A percentile compares a stretch with the other conserved stretches of the same genome.
Conservation (phyloP, 2,888 invertebrate species). For the Amblyjoppa proteus region DNA sequence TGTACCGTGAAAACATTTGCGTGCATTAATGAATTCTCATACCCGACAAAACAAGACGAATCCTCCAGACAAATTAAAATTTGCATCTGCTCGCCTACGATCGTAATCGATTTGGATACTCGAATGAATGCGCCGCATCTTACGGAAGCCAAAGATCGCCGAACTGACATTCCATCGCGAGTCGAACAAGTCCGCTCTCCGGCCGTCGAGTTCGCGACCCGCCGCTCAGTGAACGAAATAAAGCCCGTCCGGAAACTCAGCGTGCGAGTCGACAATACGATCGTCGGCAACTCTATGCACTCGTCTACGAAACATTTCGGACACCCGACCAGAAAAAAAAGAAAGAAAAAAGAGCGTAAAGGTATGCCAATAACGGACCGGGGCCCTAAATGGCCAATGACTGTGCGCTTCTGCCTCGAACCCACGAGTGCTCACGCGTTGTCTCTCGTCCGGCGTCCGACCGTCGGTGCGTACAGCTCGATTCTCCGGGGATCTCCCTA, state of each 20-base stretch:
- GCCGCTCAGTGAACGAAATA: background rate
- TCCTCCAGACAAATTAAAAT: background rate
- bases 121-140: constrained; percentile 35
- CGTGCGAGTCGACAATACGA: constrained; percentile 9
- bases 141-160: constrained; percentile 32
- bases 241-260: constrained; percentile 21
- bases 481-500: constrained; percentile 20
- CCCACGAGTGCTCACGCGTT: constrained; percentile 27
- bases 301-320: background rate
- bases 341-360: background rate
- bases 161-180: constrained; percentile 49
- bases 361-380: constrained; percentile 5
- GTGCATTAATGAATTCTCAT: background rate
- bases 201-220: constrained; percentile 9
- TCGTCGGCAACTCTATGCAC: background rate
- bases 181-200: background rate
- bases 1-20: too few species aligned
- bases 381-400: constrained; percentile 15
- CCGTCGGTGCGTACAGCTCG: constrained; percentile 26
- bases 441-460: constrained; percentile 48
- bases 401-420: background rate
- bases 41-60: background rate
- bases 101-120: background rate
- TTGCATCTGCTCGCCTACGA: background rate
- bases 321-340: background rate